Conservation (phyloP, 2,797 vertebrate genomes). For the Lindbergichthys nudifrons region DNA sequence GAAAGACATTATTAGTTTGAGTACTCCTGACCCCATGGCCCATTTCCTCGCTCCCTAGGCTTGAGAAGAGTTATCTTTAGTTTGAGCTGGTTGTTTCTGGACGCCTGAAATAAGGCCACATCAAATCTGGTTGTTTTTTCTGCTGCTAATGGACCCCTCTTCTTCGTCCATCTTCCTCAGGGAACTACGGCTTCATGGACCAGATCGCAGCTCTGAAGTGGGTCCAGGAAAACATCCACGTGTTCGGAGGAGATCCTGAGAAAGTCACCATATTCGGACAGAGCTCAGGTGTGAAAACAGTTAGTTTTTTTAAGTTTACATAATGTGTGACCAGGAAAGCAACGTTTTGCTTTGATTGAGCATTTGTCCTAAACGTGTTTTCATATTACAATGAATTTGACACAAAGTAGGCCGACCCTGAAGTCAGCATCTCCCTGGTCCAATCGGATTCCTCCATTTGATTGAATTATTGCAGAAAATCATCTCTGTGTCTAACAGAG, state of each 20-base stretch:
- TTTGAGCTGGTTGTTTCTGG: conserved; percentile 44
- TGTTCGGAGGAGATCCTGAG: conserved; percentile 85
- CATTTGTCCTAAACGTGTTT: no score
- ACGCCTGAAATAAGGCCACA: conserved; percentile 43
- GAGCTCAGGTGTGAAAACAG: conserved; percentile 79
- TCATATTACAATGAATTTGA: no score
- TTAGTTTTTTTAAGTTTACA: no score
- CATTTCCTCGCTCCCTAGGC: conserved; percentile 47
- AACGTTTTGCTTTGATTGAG: no score
- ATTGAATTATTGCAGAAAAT: no score
- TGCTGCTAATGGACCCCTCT: conserved; percentile 21
- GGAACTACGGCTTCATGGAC: conserved; percentile 89
- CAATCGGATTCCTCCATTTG: no score
- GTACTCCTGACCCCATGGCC: conserved; percentile 39
- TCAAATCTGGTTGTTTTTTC: conserved; percentile 8
- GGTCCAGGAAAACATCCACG: conserved; percentile 85
- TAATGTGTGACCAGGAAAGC: no score
- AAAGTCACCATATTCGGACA: conserved; percentile 87
- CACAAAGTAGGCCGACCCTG: no score
- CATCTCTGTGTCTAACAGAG: no score
- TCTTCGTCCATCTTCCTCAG: conserved; percentile 49
- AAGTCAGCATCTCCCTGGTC: no score
- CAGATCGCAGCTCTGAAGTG: conserved; percentile 86
- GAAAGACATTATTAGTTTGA: conserved; percentile 44
- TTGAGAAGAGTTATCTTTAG: conserved; percentile 55